Conservation (phyloP, 2,797 vertebrate genomes). For the Loris lydekkerianus region DNA sequence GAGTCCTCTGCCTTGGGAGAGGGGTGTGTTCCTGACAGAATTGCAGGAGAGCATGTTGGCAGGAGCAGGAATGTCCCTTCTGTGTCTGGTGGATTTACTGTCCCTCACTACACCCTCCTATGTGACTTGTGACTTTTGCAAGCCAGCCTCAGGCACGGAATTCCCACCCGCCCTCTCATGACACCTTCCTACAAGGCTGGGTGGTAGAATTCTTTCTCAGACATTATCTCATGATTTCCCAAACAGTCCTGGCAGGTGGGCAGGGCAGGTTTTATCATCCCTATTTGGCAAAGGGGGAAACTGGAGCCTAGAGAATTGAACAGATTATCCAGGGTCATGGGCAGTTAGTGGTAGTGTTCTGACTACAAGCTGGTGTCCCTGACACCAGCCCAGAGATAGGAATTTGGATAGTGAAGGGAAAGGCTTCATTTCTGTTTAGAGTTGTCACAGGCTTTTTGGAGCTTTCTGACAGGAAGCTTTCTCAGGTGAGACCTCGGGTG, state of each 20-base stretch:
- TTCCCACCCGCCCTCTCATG: not conserved
- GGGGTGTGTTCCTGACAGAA: not conserved
- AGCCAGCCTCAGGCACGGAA: not conserved
- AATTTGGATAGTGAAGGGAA: conserved; percentile 30
- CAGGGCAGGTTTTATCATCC: not conserved
- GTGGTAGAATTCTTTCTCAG: not conserved
- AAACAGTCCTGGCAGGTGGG: not conserved
- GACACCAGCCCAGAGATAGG: not conserved
- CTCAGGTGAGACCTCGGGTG: not conserved
- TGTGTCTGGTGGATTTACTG: not conserved
- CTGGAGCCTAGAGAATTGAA: not conserved
- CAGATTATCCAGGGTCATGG: not conserved
- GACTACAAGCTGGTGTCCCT: not conserved
- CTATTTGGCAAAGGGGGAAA: not conserved
- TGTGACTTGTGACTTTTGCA: conserved; percentile 45
- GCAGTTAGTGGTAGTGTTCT: not conserved
- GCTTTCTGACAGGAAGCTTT: conserved; percentile 3
- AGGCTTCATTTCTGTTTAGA: not conserved
- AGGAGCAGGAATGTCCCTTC: not conserved
- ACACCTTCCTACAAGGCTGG: not conserved
- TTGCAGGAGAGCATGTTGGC: not conserved
- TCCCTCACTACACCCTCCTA: conserved; percentile 11
- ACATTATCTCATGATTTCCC: not conserved
- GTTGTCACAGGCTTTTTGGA: not conserved
- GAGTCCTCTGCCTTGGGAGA: not conserved